These are phyloP conservation scores for Zosterops lateralis DNA, from an alignment of 2,113 vertebrate species.

Conservation along the genomic window DNA sequence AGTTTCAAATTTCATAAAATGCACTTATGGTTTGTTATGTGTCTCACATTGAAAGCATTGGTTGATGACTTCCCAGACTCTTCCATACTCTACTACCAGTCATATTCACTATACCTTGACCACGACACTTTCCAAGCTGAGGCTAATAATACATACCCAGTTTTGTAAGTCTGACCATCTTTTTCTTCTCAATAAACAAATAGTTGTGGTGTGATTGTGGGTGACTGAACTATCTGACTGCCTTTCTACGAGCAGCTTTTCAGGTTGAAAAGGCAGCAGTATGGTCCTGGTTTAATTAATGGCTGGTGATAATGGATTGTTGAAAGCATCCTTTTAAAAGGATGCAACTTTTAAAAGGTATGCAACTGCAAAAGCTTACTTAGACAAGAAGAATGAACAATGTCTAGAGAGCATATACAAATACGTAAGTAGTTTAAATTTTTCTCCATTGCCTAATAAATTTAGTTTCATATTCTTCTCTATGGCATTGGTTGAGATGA, in stretches of 20 bases:
- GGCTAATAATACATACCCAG: slow-evolving; percentile 58
- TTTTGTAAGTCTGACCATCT: slow-evolving; percentile 50
- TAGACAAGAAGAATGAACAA: background rate
- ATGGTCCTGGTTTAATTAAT: slow-evolving; percentile 2
- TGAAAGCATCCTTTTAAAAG: slow-evolving; percentile 6
- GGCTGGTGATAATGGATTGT: background rate
- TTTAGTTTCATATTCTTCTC: background rate
- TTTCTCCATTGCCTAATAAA: background rate
- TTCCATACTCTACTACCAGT: slow-evolving; percentile 45
- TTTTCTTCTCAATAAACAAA: slow-evolving; percentile 71
- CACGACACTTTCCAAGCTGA: slow-evolving; percentile 58
- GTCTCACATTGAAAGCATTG: slow-evolving; percentile 66
- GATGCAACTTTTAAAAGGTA: background rate
- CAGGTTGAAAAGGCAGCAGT: background rate
- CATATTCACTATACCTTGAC: slow-evolving; percentile 57
- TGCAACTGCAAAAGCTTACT: background rate
- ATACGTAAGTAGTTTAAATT: background rate
- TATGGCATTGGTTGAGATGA: background rate
- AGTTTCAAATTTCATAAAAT: slow-evolving; percentile 86
- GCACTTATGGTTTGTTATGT: slow-evolving; percentile 72
- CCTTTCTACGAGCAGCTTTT: slow-evolving; percentile 21
- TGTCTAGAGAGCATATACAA: background rate
- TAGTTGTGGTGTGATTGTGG: slow-evolving; percentile 63
- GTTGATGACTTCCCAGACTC: slow-evolving; percentile 71
- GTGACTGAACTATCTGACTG: slow-evolving; percentile 46